Evolutionary conservation across 2,888 invertebrate genomes (phyloP), one percentile per base, ranked within the genome.

Genomic region (Agrenia bidenticulata): DNA sequence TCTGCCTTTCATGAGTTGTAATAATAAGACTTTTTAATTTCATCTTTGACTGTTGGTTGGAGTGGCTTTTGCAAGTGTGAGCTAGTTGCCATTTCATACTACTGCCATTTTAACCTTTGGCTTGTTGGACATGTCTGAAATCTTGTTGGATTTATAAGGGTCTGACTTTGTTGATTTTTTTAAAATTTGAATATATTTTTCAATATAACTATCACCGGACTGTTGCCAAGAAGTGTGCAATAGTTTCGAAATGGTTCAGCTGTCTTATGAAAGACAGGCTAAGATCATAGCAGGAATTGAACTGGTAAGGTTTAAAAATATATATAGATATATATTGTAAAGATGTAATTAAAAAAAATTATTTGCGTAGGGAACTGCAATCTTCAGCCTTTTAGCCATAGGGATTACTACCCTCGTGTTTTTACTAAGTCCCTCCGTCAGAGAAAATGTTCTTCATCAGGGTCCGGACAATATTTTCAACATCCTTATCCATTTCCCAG

Each of bases 261-360:
- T 64, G 15, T 9, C 45, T 7, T 71, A 59, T 26, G 21, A 19
- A 4, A 37, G 37, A 4, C 67, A 71, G 56, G 71, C 71, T 9
- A 69, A 63, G 64, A 57, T 64, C 13, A 69, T 71, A 37, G 71
- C 71, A 24, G 4, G 54, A 1, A 56, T 69, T 26, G 71, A 71
- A 69, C 62, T 71, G n/a, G 71, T 71, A 67, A 66, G 64, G 57
- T n/a, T n/a, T n/a, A n/a, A 13, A 15, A 39, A 26, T 26, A 54
- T 26, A 54, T 7, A 19, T 54, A 23, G 19, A 24, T 21, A 24
- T 23, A 24, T 15, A 45, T 23, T 19, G 4, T 59, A 13, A 32
- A 21, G 39, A 5, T 59, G 42, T 41, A 2, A 59, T 4, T 50
- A 2, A 32, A 27, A 39, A 26, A 49, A 26, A 50, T 55, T 55